Percentiles rank a stretch among this genome's conserved stretches.
These are phyloP conservation scores for Vesta saturnalis DNA, from an alignment of 2,888 invertebrate genomes.

Conservation along the genomic window DNA sequence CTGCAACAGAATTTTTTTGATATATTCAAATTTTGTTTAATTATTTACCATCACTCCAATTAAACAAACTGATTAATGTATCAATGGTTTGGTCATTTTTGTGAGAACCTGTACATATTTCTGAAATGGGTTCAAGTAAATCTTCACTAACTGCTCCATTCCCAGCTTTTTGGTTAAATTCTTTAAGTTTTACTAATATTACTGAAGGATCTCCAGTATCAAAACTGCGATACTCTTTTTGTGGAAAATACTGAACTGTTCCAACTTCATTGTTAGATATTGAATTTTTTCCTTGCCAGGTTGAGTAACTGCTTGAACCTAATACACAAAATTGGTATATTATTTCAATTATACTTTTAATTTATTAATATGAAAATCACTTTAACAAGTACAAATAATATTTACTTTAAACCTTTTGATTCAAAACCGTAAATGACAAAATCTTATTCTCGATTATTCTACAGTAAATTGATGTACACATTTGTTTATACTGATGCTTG, in stretches of 20 bases:
- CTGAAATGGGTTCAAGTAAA: slow-evolving; percentile 70
- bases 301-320: slow-evolving; percentile 9
- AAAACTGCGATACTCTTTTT: slow-evolving; percentile 71
- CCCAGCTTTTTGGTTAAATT: slow-evolving; percentile 76
- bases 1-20: slow-evolving; percentile 59
- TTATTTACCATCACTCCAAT: slow-evolving; percentile 76
- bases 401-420: too few relatives aligned
- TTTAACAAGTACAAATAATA: too few relatives aligned
- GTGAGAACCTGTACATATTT: slow-evolving; percentile 66
- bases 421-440: too few relatives aligned
- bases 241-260: slow-evolving; percentile 56
- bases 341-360: background rate
- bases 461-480: too few relatives aligned
- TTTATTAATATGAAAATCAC: too few relatives aligned
- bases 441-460: too few relatives aligned
- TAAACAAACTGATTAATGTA: slow-evolving; percentile 70
- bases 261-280: slow-evolving; percentile 7
- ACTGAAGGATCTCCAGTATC: slow-evolving; percentile 81
- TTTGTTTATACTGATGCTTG: too few relatives aligned
- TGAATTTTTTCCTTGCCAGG: background rate
- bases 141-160: slow-evolving; percentile 65
- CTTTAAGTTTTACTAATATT: slow-evolving; percentile 77
- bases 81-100: slow-evolving; percentile 65
- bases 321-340: background rate
- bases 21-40: background rate